These are phyloP conservation scores for Microcebus griseorufus DNA, from an alignment of 2,113 vertebrate genomes.

Conservation along the genomic window DNA sequence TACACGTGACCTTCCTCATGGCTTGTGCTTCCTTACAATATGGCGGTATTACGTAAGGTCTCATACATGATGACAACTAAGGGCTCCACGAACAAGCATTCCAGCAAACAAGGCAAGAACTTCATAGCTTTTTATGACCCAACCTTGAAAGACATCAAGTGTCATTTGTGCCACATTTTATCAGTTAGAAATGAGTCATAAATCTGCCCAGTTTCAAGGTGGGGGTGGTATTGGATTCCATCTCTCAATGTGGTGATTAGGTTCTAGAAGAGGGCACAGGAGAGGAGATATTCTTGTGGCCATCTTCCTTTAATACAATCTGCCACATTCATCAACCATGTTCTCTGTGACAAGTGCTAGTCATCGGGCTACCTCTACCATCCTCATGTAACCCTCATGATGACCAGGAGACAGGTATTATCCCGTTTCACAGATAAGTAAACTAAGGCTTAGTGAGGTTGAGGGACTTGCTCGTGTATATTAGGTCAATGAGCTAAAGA, in stretches of 20 bases:
- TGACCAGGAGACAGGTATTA: too few relatives aligned
- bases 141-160: neutral
- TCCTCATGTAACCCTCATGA: neutral
- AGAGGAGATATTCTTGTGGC: too few relatives aligned
- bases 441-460: neutral
- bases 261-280: neutral
- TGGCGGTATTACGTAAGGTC: neutral
- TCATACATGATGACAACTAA: accelerated
- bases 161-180: neutral
- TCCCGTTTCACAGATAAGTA: neutral
- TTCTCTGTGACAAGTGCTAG: neutral
- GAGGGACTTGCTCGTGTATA: neutral
- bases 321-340: neutral
- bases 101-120: neutral
- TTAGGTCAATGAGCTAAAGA: neutral
- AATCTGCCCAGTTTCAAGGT: neutral
- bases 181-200: neutral
- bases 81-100: neutral
- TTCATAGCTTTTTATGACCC: neutral
- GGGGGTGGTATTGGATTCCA: neutral
- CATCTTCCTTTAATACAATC: neutral
- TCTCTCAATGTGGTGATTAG: neutral
- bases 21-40: neutral
- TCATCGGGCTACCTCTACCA: too few relatives aligned
- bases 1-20: accelerated